Evolutionary conservation across 2,888 invertebrate species (phyloP).

Genomic region (Deroplatys truncata): DNA sequence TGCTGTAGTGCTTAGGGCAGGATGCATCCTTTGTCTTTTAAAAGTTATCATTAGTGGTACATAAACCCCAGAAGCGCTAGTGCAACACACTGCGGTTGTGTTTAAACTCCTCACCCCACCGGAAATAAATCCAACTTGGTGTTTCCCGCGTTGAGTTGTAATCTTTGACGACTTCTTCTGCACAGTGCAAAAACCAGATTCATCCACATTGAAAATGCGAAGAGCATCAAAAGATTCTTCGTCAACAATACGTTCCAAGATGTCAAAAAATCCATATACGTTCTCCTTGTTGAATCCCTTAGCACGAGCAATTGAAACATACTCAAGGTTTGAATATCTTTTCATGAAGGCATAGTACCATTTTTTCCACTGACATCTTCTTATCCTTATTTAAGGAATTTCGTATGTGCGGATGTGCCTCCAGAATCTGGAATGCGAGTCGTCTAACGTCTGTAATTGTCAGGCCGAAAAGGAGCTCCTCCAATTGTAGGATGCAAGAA

Average conservation of each 20-base stretch:
- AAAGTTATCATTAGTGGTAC: neutral
- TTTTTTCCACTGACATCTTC: too few relatives aligned
- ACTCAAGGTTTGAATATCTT: too few relatives aligned
- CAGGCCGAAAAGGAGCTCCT: too few relatives aligned
- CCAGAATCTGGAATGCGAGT: too few relatives aligned
- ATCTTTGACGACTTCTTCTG: neutral
- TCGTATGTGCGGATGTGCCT: too few relatives aligned
- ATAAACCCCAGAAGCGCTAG: neutral
- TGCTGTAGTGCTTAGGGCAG: neutral
- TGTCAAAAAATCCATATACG: neutral
- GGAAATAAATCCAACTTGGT: neutral
- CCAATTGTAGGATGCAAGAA: too few relatives aligned
- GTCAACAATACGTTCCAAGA: neutral
- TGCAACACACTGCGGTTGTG: neutral
- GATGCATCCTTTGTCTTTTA: neutral
- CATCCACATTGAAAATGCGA: neutral
- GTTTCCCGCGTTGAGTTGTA: neutral
- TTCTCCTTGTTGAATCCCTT: neutral
- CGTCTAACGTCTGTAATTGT: too few relatives aligned
- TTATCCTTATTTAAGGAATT: too few relatives aligned
- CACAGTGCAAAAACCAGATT: neutral
- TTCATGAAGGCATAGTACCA: too few relatives aligned
- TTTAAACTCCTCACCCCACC: neutral
- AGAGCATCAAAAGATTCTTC: neutral
- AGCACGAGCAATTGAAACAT: too few relatives aligned